These are phyloP conservation scores for Drosophila sordidula DNA, from an alignment of 2,888 invertebrate genomes.

Conservation along the genomic window DNA sequence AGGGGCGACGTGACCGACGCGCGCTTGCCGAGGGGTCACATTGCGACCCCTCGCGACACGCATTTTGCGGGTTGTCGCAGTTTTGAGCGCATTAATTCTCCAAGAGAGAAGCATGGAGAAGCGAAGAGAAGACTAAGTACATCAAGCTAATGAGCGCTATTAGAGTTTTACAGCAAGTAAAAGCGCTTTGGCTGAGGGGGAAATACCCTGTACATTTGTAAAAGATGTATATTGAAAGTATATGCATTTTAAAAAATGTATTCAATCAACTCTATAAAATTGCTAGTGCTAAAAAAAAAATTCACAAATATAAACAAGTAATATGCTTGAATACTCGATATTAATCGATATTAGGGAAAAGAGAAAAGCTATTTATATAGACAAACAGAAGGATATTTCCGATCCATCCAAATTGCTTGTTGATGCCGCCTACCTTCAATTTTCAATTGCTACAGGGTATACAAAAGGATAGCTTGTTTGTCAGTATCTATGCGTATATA, in stretches of 20 bases:
- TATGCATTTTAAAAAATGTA: too few species aligned
- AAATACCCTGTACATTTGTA: background rate
- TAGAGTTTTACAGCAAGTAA: slow-evolving; percentile 29
- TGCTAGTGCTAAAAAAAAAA: too few species aligned
- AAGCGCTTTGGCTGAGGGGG: too few species aligned
- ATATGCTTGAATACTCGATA: too few species aligned
- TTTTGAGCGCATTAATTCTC: slow-evolving; percentile 18
- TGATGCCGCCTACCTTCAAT: too few species aligned
- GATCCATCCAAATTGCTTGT: too few species aligned
- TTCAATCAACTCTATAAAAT: too few species aligned
- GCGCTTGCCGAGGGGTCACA: background rate
- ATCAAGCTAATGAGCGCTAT: slow-evolving; percentile 56
- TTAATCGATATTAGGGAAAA: too few species aligned
- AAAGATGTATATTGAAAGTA: too few species aligned
- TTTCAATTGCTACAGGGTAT: background rate
- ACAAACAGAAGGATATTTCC: too few species aligned
- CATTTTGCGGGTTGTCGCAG: slow-evolving; percentile 20
- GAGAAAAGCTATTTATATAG: too few species aligned
- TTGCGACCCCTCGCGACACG: background rate
- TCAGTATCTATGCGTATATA: background rate
- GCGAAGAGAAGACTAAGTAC: slow-evolving; percentile 29
- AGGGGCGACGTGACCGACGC: slow-evolving; percentile 61
- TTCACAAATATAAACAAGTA: too few species aligned
- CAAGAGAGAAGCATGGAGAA: slow-evolving; percentile 2
- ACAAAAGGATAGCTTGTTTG: background rate